Base-by-base conservation (phyloP, 2,888 invertebrate genomes). In the Thymelicus acteon region DNA sequence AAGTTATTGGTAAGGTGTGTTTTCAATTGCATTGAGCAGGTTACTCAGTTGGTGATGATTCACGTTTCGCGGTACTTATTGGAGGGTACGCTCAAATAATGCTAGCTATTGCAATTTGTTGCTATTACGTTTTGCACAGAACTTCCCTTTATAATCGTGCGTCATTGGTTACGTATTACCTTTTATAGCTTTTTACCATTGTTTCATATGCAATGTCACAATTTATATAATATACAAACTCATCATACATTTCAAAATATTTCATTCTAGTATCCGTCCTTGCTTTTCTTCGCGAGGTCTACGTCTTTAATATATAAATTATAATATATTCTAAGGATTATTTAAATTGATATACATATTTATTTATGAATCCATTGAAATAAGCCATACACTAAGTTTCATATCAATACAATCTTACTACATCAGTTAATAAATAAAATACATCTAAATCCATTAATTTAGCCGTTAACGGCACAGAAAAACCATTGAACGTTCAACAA, bases 21-120 rank as follows among this genome's bases (percentile, higher is more conserved):
- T 58, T 58, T n/a, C 6, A 39, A n/a, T 37, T 58, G 31, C 37
- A n/a, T 37, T 58, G 31, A 63, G 39, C 64, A 49, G 2, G 13
- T 37, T 60, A 63, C 48, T 48, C 48, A 70, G 64, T 60, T 49
- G 2, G 44, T 37, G 69, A 73, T 79, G 75, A 77, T 72, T 77
- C 78, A 78, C 67, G 66, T 65, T 75, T 73, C 72, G 75, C 71
- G 63, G 75, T 75, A 77, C 67, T 73, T 49, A 58, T 15, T 63
- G 62, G 58, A 69, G 48, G 49, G 58, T 69, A 37, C 48, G 49
- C 69, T 69, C 63, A 63, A 69, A 40, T 69, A 58, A 58, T 48
- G 48, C 47, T 31, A 3, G 12, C 12, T 2, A 24, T 57, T 52
- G 68, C 49, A 62, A 72, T 75, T 31, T 73, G 74, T 72, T 74